Evolutionary conservation across 2,113 vertebrate genomes (phyloP).

Genomic region (Gallinago jamesoni): DNA sequence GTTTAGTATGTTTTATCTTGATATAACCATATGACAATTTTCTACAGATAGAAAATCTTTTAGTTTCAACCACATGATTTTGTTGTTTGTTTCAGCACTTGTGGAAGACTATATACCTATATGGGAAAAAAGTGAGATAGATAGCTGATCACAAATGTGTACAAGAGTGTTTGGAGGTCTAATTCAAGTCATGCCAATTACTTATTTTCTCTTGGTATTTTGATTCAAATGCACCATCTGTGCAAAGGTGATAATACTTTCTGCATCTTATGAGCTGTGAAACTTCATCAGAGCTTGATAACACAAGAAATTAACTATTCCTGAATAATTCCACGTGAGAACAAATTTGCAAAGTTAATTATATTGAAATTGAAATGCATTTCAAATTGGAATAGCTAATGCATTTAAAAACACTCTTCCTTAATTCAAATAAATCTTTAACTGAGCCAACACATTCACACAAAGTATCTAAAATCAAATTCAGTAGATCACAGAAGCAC

Average conservation of each 20-base stretch:
- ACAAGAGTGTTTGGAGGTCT: neutral
- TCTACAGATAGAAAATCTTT: neutral
- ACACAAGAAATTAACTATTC: neutral
- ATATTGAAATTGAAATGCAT: neutral
- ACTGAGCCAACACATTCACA: neutral
- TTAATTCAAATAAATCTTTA: neutral
- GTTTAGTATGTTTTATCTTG: neutral
- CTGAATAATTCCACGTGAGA: neutral
- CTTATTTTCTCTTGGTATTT: neutral
- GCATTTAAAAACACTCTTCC: neutral
- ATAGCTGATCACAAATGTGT: neutral
- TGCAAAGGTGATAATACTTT: neutral
- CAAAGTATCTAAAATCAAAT: neutral
- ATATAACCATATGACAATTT: neutral
- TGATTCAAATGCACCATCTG: neutral
- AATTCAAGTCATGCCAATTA: neutral
- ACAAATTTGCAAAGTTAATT: neutral
- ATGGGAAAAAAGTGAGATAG: neutral
- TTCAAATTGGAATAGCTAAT: neutral
- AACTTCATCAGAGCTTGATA: neutral
- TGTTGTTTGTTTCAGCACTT: neutral
- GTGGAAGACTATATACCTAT: neutral
- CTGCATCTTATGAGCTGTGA: neutral
- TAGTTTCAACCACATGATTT: neutral
- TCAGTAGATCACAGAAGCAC: neutral